These are phyloP conservation scores for Epinephelus coioides DNA, from an alignment of 2,797 vertebrate genomes.

Conservation along the genomic window DNA sequence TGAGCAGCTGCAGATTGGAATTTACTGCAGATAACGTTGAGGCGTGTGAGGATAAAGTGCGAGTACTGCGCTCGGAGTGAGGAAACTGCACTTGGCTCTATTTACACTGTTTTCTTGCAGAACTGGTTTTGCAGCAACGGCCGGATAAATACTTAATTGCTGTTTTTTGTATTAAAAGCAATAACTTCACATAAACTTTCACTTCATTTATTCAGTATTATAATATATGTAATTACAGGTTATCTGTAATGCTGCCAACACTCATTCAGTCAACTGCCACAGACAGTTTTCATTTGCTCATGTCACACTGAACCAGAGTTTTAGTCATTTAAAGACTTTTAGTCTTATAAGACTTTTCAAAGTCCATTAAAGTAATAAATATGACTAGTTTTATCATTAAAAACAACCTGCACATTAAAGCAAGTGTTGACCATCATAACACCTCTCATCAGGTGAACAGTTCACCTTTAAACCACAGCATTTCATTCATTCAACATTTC, in stretches of 20 bases:
- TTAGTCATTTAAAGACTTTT: no score
- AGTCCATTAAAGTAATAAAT: background rate
- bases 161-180: background rate
- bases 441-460: accelerated
- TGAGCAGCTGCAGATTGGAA: background rate
- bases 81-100: conserved; percentile 8
- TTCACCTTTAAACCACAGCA: background rate
- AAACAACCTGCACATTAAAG: background rate
- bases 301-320: background rate
- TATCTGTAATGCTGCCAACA: background rate
- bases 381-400: background rate
- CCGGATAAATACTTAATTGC: conserved; percentile 1
- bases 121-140: conserved; percentile 62
- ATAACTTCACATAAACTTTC: background rate
- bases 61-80: background rate
- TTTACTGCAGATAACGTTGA: background rate
- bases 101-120: conserved; percentile 52
- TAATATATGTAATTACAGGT: background rate
- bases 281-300: background rate
- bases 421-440: no score
- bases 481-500: conserved; percentile 5
- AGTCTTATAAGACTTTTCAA: no score
- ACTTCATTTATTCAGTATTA: background rate
- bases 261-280: background rate
- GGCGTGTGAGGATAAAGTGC: conserved; percentile 20